A percentile compares a stretch with the other conserved stretches of the same genome.
phyloP scores from a whole-genome alignment of 2,797 vertebrate species.

The Anabacerthia variegaticeps region DNA sequence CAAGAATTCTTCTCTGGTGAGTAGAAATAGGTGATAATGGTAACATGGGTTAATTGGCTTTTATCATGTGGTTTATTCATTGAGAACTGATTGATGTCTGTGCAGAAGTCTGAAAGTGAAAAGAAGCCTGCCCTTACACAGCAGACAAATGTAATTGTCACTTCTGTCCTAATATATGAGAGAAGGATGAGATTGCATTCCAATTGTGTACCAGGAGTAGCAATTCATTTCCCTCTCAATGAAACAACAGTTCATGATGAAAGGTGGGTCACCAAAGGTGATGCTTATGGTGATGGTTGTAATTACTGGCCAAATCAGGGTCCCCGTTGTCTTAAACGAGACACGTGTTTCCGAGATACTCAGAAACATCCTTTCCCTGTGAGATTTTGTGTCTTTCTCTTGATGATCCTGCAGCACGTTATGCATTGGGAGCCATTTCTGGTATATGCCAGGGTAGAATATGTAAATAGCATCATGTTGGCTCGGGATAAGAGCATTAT shows the following conservation, averaged over 20 bases:
- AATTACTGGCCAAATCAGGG: slow-evolving; percentile 32
- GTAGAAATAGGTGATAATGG: background rate
- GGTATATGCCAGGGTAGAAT: slow-evolving; percentile 59
- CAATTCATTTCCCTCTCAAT: background rate
- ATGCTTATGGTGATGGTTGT: background rate
- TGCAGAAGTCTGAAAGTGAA: background rate
- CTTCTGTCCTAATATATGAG: background rate
- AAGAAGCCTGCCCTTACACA: background rate
- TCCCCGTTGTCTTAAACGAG: slow-evolving; percentile 22
- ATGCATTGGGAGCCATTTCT: slow-evolving; percentile 31
- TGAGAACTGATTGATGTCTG: background rate
- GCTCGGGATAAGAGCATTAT: slow-evolving; percentile 54
- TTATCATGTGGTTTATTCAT: background rate
- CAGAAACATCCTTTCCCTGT: background rate
- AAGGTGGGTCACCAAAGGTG: background rate
- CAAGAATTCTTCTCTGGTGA: background rate
- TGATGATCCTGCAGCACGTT: slow-evolving; percentile 12
- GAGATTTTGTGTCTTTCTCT: slow-evolving; percentile 25
- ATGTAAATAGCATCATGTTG: slow-evolving; percentile 59
- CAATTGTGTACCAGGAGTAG: background rate
- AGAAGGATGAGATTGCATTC: slow-evolving; percentile 13
- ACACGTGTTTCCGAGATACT: background rate
- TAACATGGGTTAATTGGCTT: background rate
- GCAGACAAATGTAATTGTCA: background rate
- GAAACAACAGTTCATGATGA: background rate